phyloP scores from a whole-genome alignment of 2,888 invertebrate species.

The Meteorus cinctellus region DNA sequence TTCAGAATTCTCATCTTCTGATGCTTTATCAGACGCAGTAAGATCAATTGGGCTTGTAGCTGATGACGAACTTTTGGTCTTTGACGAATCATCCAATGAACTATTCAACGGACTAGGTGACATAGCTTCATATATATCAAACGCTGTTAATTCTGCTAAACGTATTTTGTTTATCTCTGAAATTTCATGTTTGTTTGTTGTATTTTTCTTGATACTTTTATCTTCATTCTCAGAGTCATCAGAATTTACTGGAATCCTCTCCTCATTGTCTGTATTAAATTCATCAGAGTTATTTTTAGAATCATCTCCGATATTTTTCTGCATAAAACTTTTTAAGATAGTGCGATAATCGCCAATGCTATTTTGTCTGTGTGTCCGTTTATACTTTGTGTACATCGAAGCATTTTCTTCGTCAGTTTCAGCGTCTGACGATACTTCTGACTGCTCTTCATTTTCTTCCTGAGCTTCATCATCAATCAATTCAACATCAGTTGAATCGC shows the following conservation, averaged over 20 bases:
- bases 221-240: slow-evolving; percentile 47
- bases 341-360: slow-evolving; percentile 65
- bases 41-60: slow-evolving; percentile 24
- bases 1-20: slow-evolving; percentile 34
- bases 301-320: neutral
- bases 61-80: neutral
- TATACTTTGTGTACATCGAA: slow-evolving; percentile 66
- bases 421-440: slow-evolving; percentile 29
- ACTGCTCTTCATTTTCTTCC: slow-evolving; percentile 41
- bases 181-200: neutral
- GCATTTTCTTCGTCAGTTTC: slow-evolving; percentile 46
- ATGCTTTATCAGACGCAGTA: slow-evolving; percentile 19
- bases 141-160: slow-evolving; percentile 18
- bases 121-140: slow-evolving; percentile 23
- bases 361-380: slow-evolving; percentile 57
- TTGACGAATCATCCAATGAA: slow-evolving; percentile 14
- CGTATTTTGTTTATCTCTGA: slow-evolving; percentile 20
- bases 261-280: slow-evolving; percentile 13
- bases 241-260: slow-evolving; percentile 41
- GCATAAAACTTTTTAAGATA: slow-evolving; percentile 44
- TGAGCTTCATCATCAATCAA: slow-evolving; percentile 37
- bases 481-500: neutral
- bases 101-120: neutral
- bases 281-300: slow-evolving; percentile 7
- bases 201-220: neutral